phyloP scores from a whole-genome alignment of 2,113 vertebrate species.

The Sturnira hondurensis region DNA sequence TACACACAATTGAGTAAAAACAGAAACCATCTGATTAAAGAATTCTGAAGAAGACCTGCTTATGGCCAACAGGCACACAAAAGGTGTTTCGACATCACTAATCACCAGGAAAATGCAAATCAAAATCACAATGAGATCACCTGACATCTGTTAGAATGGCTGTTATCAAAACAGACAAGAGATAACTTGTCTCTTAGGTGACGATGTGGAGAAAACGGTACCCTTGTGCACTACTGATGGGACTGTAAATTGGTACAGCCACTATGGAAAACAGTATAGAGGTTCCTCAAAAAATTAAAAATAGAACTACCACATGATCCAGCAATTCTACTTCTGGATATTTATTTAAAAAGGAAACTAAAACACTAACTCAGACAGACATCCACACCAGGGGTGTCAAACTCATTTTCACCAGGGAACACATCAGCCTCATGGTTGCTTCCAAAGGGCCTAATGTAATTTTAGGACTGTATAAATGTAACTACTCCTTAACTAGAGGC shows the following conservation, averaged over 20 bases:
- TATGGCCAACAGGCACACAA: not conserved
- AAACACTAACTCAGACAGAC: not conserved
- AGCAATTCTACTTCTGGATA: not conserved
- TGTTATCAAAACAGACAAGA: not conserved
- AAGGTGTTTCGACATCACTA: not conserved
- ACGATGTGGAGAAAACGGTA: not conserved
- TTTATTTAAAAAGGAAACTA: not conserved
- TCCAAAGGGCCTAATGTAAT: too few relatives aligned
- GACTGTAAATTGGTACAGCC: not conserved
- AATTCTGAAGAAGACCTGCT: not conserved
- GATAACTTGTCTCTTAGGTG: not conserved
- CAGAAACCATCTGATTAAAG: not conserved
- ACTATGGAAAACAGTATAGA: not conserved
- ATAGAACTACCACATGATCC: not conserved
- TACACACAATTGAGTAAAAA: not conserved
- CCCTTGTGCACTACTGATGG: not conserved
- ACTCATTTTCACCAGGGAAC: too few relatives aligned
- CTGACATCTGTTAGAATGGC: not conserved
- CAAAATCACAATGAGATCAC: not conserved
- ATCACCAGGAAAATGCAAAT: not conserved
- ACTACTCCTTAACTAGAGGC: too few relatives aligned
- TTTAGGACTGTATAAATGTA: too few relatives aligned
- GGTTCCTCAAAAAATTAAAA: not conserved
- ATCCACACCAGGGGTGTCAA: too few relatives aligned
- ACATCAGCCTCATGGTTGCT: too few relatives aligned